These are phyloP conservation scores for Vulpes ferrilata DNA, from an alignment of 2,113 vertebrate genomes.

Conservation along the genomic window DNA sequence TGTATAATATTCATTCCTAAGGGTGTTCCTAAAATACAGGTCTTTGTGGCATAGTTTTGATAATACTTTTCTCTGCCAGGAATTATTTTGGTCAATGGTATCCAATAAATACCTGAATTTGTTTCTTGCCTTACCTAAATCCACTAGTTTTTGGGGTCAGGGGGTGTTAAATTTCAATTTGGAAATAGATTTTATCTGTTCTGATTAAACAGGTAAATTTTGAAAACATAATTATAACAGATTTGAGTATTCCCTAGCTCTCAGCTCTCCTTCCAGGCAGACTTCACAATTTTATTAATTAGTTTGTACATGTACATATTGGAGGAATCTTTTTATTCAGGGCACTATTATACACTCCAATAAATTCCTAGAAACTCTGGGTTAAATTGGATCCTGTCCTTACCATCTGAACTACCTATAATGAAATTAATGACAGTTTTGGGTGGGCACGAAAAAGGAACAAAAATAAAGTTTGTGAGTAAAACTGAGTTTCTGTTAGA, in stretches of 20 bases:
- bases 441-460: background rate
- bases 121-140: background rate
- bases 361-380: slow-evolving; percentile 24
- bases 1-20: background rate
- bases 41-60: background rate
- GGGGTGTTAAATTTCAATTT: background rate
- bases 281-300: slow-evolving; percentile 2
- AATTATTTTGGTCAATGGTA: background rate
- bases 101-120: background rate
- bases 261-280: background rate
- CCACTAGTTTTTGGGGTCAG: background rate
- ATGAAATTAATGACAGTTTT: background rate
- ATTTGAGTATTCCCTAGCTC: background rate
- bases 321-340: background rate
- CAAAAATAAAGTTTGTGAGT: background rate
- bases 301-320: background rate
- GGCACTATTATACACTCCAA: background rate
- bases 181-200: background rate
- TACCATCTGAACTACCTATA: slow-evolving; percentile 8
- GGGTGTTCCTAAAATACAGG: background rate
- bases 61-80: background rate
- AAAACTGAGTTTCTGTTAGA: background rate
- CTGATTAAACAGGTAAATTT: background rate
- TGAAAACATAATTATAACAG: background rate
- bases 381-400: background rate